phyloP scores from a whole-genome alignment of 2,113 vertebrate species.

The Laticauda colubrina region DNA sequence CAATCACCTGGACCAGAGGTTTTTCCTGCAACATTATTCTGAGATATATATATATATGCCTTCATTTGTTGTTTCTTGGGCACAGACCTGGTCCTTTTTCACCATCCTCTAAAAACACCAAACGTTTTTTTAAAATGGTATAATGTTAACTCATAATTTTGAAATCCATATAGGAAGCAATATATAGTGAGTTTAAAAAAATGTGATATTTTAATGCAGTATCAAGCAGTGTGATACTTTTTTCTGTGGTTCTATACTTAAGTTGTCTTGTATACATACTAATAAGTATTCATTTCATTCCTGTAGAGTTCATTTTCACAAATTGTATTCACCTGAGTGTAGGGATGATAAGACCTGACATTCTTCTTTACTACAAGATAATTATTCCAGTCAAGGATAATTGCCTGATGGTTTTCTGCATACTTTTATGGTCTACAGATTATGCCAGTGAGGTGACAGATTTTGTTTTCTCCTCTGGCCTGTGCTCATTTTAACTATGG shows the following conservation, averaged over 20 bases:
- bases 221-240: not conserved
- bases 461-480: slow-evolving; percentile 37
- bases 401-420: slow-evolving; percentile 18
- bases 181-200: not conserved
- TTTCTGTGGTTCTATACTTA: not conserved
- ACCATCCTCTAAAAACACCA: not conserved
- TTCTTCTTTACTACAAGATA: slow-evolving; percentile 42
- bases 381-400: slow-evolving; percentile 53
- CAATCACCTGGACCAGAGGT: not conserved
- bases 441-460: slow-evolving; percentile 29
- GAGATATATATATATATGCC: not conserved
- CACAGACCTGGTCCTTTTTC: not conserved
- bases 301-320: slow-evolving; percentile 32
- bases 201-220: not conserved
- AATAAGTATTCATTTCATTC: slow-evolving; percentile 24
- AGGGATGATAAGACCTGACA: slow-evolving; percentile 26
- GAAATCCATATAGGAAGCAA: not conserved
- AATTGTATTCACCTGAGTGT: not conserved
- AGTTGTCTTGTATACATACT: slow-evolving; percentile 8
- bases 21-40: not conserved
- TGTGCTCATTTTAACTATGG: slow-evolving; percentile 25
- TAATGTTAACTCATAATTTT: not conserved
- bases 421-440: slow-evolving; percentile 38
- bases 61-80: not conserved
- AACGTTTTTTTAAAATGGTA: not conserved